A percentile compares a stretch with the other conserved stretches of the same genome.
phyloP scores from a whole-genome alignment of 2,888 invertebrate species.

The Charanyca ferruginea region DNA sequence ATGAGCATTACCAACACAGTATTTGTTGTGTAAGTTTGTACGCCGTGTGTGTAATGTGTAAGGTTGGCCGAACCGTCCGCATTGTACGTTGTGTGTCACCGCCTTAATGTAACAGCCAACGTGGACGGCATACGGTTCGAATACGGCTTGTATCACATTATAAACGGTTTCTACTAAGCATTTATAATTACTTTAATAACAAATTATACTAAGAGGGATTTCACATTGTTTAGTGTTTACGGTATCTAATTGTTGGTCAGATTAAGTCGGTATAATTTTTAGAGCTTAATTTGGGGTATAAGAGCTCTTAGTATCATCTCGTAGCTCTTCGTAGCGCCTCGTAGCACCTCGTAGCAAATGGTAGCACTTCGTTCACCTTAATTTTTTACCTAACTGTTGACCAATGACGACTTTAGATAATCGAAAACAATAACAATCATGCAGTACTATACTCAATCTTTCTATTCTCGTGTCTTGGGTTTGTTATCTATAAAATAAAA shows the following conservation, averaged over 20 bases:
- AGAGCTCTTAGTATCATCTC: neutral
- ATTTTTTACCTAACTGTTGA: neutral
- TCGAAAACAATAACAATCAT: neutral
- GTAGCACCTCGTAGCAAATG: neutral
- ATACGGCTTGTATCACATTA: conserved; percentile 77
- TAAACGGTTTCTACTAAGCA: conserved; percentile 71
- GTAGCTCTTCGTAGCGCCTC: neutral
- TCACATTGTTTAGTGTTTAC: conserved; percentile 54
- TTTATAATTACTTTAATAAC: conserved; percentile 79
- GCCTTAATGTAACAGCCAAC: conserved; percentile 80
- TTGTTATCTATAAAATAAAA: no score
- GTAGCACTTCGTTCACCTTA: conserved; percentile 9
- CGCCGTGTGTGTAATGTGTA: conserved; percentile 34
- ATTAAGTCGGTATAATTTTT: conserved; percentile 17
- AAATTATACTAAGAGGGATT: conserved; percentile 73
- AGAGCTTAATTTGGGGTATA: neutral
- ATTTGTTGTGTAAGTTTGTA: conserved; percentile 41
- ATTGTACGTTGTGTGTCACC: conserved; percentile 65
- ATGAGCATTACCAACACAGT: neutral
- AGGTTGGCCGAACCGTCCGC: conserved; percentile 62
- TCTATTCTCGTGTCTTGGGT: neutral
- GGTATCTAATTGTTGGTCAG: conserved; percentile 23
- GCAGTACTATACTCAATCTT: neutral
- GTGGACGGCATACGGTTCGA: conserved; percentile 78
- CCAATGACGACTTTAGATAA: neutral